phyloP scores from a whole-genome alignment of 2,113 vertebrate genomes.

The Grantiella picta region DNA sequence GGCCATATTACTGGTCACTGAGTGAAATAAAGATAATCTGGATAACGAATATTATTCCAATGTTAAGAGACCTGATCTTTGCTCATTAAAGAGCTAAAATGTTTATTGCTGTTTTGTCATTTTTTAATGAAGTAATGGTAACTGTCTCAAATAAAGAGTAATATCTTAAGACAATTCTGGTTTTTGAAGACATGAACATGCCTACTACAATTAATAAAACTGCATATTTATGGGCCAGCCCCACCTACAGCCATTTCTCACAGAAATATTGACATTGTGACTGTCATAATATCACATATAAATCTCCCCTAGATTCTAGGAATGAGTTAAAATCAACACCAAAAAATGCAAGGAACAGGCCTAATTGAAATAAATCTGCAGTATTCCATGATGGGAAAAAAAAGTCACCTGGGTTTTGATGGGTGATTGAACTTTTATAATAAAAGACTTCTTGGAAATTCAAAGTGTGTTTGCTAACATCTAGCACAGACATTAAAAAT shows the following conservation, averaged over 20 bases:
- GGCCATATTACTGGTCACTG: conserved; percentile 76
- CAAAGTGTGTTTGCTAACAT: neutral
- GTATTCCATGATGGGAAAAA: neutral
- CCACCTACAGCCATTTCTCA: neutral
- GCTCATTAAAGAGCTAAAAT: conserved; percentile 88
- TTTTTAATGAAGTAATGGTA: conserved; percentile 75
- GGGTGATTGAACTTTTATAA: neutral
- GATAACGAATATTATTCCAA: conserved; percentile 81
- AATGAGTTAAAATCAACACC: neutral
- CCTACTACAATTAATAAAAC: conserved; percentile 49
- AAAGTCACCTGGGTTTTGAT: neutral
- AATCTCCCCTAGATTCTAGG: neutral
- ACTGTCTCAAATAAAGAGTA: conserved; percentile 74
- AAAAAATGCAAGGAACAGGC: neutral
- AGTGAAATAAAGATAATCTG: conserved; percentile 85
- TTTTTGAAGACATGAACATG: conserved; percentile 68
- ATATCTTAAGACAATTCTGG: conserved; percentile 71
- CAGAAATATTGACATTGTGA: neutral
- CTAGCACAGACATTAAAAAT: neutral
- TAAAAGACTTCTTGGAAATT: neutral
- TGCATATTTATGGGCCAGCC: neutral
- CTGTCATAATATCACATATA: neutral
- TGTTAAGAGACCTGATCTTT: conserved; percentile 81
- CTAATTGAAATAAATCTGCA: conserved; percentile 26
- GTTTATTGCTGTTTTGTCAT: conserved; percentile 85